These are phyloP conservation scores for Sander lucioperca DNA, from an alignment of 2,113 vertebrate genomes.

Conservation along the genomic window DNA sequence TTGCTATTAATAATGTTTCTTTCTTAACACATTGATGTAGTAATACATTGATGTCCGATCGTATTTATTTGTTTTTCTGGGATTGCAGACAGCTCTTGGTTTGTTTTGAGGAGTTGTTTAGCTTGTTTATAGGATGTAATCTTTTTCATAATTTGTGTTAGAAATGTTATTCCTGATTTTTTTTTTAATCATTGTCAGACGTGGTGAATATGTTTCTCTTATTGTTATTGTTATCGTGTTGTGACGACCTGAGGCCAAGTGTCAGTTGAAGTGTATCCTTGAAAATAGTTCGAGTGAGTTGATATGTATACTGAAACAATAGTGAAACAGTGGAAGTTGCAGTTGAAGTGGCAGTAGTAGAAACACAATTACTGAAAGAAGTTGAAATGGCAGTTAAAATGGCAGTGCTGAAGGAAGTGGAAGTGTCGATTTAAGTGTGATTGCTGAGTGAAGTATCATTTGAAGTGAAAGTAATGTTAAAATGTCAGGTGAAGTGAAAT, in stretches of 20 bases:
- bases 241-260: background rate
- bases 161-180: background rate
- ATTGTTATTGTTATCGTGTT: too few relatives aligned
- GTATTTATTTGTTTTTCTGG: background rate
- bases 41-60: background rate
- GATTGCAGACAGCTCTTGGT: background rate
- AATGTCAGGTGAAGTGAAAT: background rate
- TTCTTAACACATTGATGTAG: background rate
- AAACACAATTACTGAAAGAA: background rate
- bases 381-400: background rate
- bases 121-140: background rate
- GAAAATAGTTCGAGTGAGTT: background rate
- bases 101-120: background rate
- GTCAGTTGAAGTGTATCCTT: background rate
- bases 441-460: background rate
- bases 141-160: background rate
- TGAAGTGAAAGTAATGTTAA: background rate
- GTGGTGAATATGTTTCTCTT: too few relatives aligned
- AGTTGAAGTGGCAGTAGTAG: background rate
- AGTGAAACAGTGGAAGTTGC: background rate
- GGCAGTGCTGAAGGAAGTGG: background rate
- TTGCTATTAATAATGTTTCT: slow-evolving; percentile 1
- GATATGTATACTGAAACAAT: background rate
- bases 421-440: background rate
- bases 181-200: too few relatives aligned